Evolutionary conservation across 2,888 invertebrate genomes (phyloP), one percentile per base, ranked within the genome.

Genomic region (Dusona sp.): DNA sequence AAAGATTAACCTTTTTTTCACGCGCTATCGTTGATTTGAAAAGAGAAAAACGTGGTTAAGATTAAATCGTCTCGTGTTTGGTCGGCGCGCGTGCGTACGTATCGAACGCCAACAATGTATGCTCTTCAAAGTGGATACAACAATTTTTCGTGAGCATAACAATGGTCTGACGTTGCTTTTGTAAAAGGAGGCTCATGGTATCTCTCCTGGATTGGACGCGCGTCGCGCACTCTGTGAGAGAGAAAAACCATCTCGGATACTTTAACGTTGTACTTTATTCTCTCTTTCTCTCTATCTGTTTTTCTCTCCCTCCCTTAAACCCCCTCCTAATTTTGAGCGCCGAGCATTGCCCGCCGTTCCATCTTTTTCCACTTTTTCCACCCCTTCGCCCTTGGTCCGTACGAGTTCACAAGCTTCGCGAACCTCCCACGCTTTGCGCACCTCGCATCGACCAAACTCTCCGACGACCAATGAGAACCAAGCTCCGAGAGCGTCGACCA

Each of bases 151-250:
- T 89, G 88, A 88, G 90, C 92, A 92, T 91, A 92, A 92, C 91
- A 92, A 92, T 92, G 91, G 90, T 87, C 87, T 89, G 89, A 90
- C 68, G 81, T 67, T 61, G 86, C 72, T 88, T 92, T 91, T 90
- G 89, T 90, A 89, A 92, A 92, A 91, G 90, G 90, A 85, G 89
- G 88, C 90, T 92, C 92, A 90, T 92, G 89, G 88, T 89, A 88
- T 90, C 88, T 89, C 88, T 83, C 80, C 79, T 73, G 82, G 82
- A 88, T 88, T 86, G 87, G 82, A 89, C 88, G 79, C 87, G 79
- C 87, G 79, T 65, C 84, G 84, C 75, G 80, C 86, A 88, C 87
- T 89, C 81, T 67, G 81, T 68, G 61, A 75, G 87, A 86, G 84
- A 82, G 72, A 75, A 80, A 80, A 75, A 88, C 86, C 85, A 70